Percentiles rank a stretch among this genome's conserved stretches.
These are phyloP conservation scores for Allygus modestus DNA, from an alignment of 2,888 invertebrate species.

Conservation along the genomic window DNA sequence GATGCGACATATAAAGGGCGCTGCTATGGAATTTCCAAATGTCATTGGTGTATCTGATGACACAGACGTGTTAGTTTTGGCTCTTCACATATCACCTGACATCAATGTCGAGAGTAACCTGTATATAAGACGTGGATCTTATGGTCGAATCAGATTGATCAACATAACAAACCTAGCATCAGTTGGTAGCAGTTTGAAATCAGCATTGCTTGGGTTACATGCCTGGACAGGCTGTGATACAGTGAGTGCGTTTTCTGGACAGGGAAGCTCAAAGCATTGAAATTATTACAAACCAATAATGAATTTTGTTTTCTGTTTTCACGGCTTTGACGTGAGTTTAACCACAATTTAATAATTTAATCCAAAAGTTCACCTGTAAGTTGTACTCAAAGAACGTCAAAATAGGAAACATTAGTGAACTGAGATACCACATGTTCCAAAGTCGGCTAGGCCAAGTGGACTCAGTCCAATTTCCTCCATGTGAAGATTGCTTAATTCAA, in stretches of 20 bases:
- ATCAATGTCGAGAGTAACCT: conserved; percentile 14
- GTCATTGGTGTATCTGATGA: conserved; percentile 34
- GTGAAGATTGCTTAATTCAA: conserved; percentile 40
- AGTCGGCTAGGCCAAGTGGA: conserved; percentile 15
- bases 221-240: conserved; percentile 32
- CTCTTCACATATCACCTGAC: not conserved
- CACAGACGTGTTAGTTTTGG: conserved; percentile 18
- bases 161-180: conserved; percentile 13
- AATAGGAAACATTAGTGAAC: not conserved
- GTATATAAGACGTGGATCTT: not conserved
- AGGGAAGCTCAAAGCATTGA: conserved; percentile 36
- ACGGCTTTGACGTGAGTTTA: conserved; percentile 11
- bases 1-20: conserved; percentile 33
- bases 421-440: conserved; percentile 31
- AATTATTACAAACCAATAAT: conserved; percentile 1
- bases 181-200: conserved; percentile 10
- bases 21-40: conserved; percentile 44
- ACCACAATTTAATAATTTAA: too few relatives aligned
- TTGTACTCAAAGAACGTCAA: conserved; percentile 6
- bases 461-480: conserved; percentile 41
- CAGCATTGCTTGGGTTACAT: conserved; percentile 30
- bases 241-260: conserved; percentile 36
- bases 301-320: conserved; percentile 35
- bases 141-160: conserved; percentile 21
- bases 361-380: not conserved